Percentiles rank a stretch among this genome's conserved stretches.
These are phyloP conservation scores for Paralichthys olivaceus DNA, from an alignment of 2,113 vertebrate species.

Conservation along the genomic window DNA sequence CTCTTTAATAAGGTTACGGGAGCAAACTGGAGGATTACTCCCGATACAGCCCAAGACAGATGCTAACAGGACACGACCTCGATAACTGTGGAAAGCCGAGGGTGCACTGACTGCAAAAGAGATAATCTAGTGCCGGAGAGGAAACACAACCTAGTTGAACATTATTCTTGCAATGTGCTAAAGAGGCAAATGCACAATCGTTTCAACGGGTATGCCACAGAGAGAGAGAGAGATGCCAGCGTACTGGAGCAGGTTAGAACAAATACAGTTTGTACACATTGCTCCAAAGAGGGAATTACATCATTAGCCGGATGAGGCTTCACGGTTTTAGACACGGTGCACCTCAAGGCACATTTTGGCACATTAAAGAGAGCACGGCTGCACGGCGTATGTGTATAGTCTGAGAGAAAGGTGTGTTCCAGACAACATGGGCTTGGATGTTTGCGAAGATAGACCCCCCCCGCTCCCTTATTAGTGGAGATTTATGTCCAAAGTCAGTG, in stretches of 20 bases:
- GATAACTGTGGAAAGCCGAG: conserved; percentile 58
- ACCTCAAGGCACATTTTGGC: conserved; percentile 56
- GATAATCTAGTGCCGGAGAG: conserved; percentile 51
- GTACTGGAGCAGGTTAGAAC: conserved; percentile 23
- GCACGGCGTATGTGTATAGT: conserved; percentile 30
- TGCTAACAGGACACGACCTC: conserved; percentile 74
- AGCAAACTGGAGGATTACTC: conserved; percentile 56
- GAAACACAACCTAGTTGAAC: conserved; percentile 28
- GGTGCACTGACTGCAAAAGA: conserved; percentile 57
- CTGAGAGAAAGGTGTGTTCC: conserved; percentile 50
- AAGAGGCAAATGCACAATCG: conserved; percentile 12
- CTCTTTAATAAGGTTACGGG: conserved; percentile 66
- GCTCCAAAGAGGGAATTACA: conserved; percentile 45
- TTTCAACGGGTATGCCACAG: conserved; percentile 49
- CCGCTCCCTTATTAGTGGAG: conserved; percentile 45
- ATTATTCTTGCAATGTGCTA: conserved; percentile 16
- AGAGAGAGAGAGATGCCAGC: conserved; percentile 41
- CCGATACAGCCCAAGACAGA: conserved; percentile 71
- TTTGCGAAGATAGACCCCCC: conserved; percentile 38
- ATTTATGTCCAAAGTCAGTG: conserved; percentile 67
- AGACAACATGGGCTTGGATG: conserved; percentile 53
- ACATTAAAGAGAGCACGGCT: conserved; percentile 66
- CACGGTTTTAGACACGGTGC: conserved; percentile 43
- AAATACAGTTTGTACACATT: conserved; percentile 33
- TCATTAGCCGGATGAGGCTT: conserved; percentile 56